Base-by-base conservation (phyloP, 2,888 invertebrate genomes). In the Chymomyza caudatula region DNA sequence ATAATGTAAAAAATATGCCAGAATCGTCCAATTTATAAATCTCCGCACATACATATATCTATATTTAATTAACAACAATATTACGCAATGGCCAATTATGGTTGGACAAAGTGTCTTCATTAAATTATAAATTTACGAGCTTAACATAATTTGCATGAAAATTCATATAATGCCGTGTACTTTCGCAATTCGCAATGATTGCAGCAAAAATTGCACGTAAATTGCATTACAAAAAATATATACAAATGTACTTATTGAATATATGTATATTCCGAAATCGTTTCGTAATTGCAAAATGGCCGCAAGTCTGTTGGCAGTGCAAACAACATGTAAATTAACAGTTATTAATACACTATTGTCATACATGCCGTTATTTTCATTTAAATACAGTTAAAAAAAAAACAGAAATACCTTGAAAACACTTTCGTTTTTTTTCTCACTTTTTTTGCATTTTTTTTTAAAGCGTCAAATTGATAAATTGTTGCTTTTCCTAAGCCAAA, bases 91-190 rank as follows among this genome's bases (percentile, higher is more conserved):
- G 73, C 77, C 80, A 80, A 80, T 80, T 80, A 80, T 85, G 80
- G 84, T 86, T 11, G 29, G 67, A 85, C 86, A 81, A 81, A 83
- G 82, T 86, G 85, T 84, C 83, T 85, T 85, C 83, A 84, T 85
- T 84, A 76, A 85, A 84, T 85, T 85, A 80, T 78, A 75, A 73
- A 83, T 85, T 78, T 76, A 78, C 64, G 80, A 76, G 83, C 83
- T 81, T 80, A 83, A 78, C 81, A 77, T 84, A 72, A 87, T 87
- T 87, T 87, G 87, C 86, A 83, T 87, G 75, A 72, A 78, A 84
- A 85, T 78, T 78, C 70, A 78, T 73, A 74, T 74, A 71, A 79
- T 84, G 70, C 66, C 73, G 67, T 78, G 78, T 83, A 74, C 80
- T 80, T 80, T 83, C 55, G 65, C 67, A 66, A 74, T 69, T 71